These are phyloP conservation scores for Choloepus didactylus DNA, from an alignment of 2,797 vertebrate species.

Conservation along the genomic window DNA sequence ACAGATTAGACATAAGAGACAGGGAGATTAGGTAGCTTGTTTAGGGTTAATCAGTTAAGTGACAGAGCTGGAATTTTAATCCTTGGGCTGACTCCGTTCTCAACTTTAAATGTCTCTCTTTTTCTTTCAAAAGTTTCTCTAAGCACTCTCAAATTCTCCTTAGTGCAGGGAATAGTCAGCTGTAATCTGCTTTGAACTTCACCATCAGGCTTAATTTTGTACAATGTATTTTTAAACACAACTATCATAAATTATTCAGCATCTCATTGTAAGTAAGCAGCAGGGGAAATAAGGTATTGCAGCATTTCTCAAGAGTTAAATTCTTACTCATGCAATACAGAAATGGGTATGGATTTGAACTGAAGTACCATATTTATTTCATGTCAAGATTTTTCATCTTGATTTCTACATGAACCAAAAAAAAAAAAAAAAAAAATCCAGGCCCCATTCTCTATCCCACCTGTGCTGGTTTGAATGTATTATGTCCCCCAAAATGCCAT, in stretches of 20 bases:
- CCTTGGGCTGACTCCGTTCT: not conserved
- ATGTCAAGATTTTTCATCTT: conserved; percentile 15
- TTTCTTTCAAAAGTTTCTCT: not conserved
- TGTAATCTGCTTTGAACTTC: conserved; percentile 29
- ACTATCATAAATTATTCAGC: conserved; percentile 48
- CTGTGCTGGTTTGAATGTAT: no score
- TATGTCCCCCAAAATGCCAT: no score
- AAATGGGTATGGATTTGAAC: not conserved
- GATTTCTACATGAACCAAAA: not conserved
- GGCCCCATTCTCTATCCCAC: not conserved
- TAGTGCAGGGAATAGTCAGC: not conserved
- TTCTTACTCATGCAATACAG: not conserved
- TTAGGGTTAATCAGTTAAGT: not conserved
- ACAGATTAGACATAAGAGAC: not conserved
- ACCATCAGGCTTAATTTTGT: not conserved
- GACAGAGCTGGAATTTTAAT: not conserved
- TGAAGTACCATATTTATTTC: not conserved
- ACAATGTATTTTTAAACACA: conserved; percentile 1
- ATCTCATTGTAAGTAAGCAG: not conserved
- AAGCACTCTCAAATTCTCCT: not conserved
- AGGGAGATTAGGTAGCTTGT: not conserved
- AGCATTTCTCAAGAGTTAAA: conserved; percentile 1
- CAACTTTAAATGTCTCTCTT: not conserved
- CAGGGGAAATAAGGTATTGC: not conserved
- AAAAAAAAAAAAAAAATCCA: not conserved